These are phyloP conservation scores for Mustela lutreola DNA, from an alignment of 2,113 vertebrate genomes.

Conservation along the genomic window DNA sequence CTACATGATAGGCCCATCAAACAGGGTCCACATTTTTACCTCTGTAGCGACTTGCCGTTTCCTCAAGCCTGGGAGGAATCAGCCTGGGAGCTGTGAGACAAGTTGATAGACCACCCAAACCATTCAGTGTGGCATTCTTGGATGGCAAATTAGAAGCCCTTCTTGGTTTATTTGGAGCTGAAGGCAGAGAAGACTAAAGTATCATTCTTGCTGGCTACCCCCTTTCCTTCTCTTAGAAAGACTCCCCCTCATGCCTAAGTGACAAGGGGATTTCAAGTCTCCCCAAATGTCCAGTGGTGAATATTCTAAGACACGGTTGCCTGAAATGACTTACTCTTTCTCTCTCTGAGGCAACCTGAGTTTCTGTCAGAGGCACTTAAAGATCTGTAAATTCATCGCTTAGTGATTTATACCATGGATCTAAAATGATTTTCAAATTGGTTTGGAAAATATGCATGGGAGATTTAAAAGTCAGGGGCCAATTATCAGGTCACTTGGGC, in stretches of 20 bases:
- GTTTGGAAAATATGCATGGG: neutral
- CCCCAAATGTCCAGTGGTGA: neutral
- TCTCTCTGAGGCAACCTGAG: neutral
- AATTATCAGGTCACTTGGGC: neutral
- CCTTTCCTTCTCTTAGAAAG: neutral
- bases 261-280: neutral
- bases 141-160: constrained; percentile 7
- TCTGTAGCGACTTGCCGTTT: constrained; percentile 77
- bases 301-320: neutral
- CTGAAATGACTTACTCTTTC: neutral
- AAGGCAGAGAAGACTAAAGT: constrained; percentile 61
- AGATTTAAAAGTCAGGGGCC: fast-evolving
- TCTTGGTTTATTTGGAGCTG: constrained; percentile 74
- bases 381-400: neutral
- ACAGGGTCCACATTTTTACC: constrained; percentile 62
- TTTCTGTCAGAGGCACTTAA: neutral
- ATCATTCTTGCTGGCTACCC: neutral
- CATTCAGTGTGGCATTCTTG: constrained; percentile 17
- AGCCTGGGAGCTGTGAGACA: constrained; percentile 6
- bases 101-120: neutral
- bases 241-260: neutral
- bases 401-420: fast-evolving
- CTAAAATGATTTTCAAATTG: neutral
- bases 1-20: neutral
- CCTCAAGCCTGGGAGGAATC: neutral